A percentile compares a stretch with the other conserved stretches of the same genome.
Evolutionary conservation across 2,888 invertebrate species (phyloP).

Genomic region (Macrophya annulata): DNA sequence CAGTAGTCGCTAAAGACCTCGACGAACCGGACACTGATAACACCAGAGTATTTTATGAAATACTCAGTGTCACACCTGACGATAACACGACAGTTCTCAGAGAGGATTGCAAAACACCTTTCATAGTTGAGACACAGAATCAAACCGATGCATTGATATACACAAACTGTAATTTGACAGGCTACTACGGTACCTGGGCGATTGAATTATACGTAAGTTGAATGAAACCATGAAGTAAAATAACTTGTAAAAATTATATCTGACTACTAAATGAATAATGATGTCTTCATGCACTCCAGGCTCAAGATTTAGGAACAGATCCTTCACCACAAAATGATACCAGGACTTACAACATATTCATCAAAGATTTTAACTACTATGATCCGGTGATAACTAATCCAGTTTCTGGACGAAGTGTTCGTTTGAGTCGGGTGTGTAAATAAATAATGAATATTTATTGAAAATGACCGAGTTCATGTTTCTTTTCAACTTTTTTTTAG

Average conservation of each 20-base stretch:
- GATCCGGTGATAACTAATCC: constrained; percentile 82
- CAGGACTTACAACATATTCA: constrained; percentile 78
- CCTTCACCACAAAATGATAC: constrained; percentile 75
- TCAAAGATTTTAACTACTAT: constrained; percentile 83
- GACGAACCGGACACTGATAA: constrained; percentile 82
- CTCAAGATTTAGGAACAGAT: constrained; percentile 82
- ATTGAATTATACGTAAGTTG: constrained; percentile 81
- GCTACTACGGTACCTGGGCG: constrained; percentile 83
- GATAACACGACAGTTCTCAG: constrained; percentile 55
- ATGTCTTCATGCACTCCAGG: constrained; percentile 75
- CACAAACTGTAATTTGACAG: constrained; percentile 79
- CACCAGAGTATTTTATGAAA: constrained; percentile 81
- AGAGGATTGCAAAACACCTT: constrained; percentile 60
- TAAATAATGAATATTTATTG: constrained; percentile 55
- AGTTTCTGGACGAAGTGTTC: constrained; percentile 56
- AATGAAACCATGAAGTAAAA: constrained; percentile 15
- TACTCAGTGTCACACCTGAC: constrained; percentile 74
- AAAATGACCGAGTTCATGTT: constrained; percentile 51
- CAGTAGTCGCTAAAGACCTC: constrained; percentile 81
- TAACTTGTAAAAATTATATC: background rate
- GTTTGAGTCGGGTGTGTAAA: constrained; percentile 60
- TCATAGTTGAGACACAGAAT: constrained; percentile 68
- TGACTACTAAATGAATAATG: constrained; percentile 29
- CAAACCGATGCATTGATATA: constrained; percentile 79
- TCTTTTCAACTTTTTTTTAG: constrained; percentile 56